Percentiles rank a stretch among this genome's conserved stretches.
These are phyloP conservation scores for Limanda limanda DNA, from an alignment of 2,113 vertebrate genomes.

Conservation along the genomic window DNA sequence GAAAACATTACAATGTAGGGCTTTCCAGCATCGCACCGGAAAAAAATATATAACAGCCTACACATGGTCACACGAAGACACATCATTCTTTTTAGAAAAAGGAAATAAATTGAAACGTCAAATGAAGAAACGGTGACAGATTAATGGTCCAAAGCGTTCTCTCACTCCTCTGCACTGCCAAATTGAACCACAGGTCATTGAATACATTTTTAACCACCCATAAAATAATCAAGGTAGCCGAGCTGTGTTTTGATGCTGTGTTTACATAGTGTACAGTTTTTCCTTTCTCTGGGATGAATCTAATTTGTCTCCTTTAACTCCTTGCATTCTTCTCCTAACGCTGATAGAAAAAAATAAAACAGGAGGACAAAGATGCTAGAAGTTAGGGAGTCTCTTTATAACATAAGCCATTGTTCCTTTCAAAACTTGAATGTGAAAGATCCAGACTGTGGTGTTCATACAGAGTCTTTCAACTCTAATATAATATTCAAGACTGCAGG, in stretches of 20 bases:
- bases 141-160: neutral
- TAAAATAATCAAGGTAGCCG: neutral
- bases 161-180: neutral
- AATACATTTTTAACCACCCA: neutral
- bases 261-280: slow-evolving; percentile 8
- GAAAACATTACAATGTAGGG: slow-evolving; percentile 2
- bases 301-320: neutral
- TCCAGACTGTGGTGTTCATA: neutral
- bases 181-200: neutral
- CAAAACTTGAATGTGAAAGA: neutral
- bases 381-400: neutral
- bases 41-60: neutral
- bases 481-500: slow-evolving; percentile 5
- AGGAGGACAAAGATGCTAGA: neutral
- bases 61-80: slow-evolving; percentile 15
- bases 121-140: slow-evolving; percentile 22
- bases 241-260: neutral
- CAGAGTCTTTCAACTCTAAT: neutral
- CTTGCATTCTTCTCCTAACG: neutral
- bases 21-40: neutral
- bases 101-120: neutral
- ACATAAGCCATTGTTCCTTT: neutral
- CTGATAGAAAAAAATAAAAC: neutral
- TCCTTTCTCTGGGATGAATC: slow-evolving; percentile 4
- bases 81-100: neutral